A percentile compares a stretch with the other conserved stretches of the same genome.
Conservation (phyloP, 2,113 vertebrate genomes). For the Sander lucioperca region DNA sequence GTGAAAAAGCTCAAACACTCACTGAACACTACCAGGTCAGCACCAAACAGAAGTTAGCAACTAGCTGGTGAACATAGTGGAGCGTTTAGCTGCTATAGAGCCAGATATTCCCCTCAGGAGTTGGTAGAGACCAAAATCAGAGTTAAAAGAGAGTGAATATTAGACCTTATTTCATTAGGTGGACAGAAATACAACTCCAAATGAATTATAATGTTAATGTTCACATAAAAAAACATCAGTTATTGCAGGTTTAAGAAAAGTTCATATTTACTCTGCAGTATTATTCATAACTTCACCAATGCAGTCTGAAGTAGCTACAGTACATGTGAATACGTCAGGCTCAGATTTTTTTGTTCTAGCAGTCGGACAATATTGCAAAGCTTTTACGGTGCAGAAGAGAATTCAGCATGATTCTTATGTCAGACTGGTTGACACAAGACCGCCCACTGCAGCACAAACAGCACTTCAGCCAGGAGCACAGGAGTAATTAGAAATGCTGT, state of each 20-base stretch:
- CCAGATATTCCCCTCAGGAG: too few relatives aligned
- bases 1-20: not conserved
- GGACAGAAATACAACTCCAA: not conserved
- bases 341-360: conserved; percentile 19
- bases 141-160: too few relatives aligned
- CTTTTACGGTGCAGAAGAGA: conserved; percentile 39
- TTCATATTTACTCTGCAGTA: not conserved
- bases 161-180: not conserved
- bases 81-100: not conserved
- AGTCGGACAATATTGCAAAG: conserved; percentile 41
- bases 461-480: conserved; percentile 50
- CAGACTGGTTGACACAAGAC: conserved; percentile 49
- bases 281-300: not conserved
- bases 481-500: conserved; percentile 71
- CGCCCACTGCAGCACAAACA: conserved; percentile 55
- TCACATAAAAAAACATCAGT: not conserved
- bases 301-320: not conserved
- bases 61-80: not conserved
- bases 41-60: not conserved
- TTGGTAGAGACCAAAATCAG: too few relatives aligned
- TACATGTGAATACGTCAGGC: not conserved
- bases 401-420: conserved; percentile 44
- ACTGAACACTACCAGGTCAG: not conserved
- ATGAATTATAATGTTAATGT: not conserved
- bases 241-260: conserved; percentile 2